Base-by-base conservation (phyloP, 2,797 vertebrate genomes). In the Typhlichthys eigenmanni region DNA sequence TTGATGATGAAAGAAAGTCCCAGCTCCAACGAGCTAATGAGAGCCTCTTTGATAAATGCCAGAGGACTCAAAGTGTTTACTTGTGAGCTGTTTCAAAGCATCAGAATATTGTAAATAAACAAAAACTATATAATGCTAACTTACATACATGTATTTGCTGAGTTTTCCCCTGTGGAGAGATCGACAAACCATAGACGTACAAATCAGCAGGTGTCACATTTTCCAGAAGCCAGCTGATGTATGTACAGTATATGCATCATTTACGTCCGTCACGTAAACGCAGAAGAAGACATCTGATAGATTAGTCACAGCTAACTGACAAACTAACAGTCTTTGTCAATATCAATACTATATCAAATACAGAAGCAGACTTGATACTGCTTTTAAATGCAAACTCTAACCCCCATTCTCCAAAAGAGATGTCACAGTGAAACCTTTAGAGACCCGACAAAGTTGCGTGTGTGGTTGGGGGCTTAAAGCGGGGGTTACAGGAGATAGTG, bases 61-160 rank as follows among this genome's bases (percentile, higher is more conserved):
- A 75, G 71, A 78, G 68, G 75, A 83, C 76, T 62, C 68, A 45
- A 45, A 70, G 70, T 75, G 58, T 71, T 81, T 73, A 67, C 68
- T 82, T 78, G 84, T 68, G 76, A 76, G 70, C 58, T 13, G 32
- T 54, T 62, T 64, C 82, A 74, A 83, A 82, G 71, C 79, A 83
- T 64, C 73, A 68, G 64, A 85, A 74, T 67, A 75, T 85, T 77
- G 71, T 84, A 87, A 91, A 91, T 85, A 90, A 84, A 78, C 67
- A 82, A 61, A 82, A 82, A 80, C 86, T 82, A 91, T 83, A 83
- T 78, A 84, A 88, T 86, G 19, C 54, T 17, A 62, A 55, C 67
- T 74, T 9, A 85, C 80, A 85, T 81, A 80, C 71, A 76, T 71
- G 71, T 72, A 76, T 73, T 34, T 78, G 62, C 73, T 75, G 43